These are phyloP conservation scores for Netelia virgata DNA, from an alignment of 2,888 invertebrate species.

Conservation along the genomic window DNA sequence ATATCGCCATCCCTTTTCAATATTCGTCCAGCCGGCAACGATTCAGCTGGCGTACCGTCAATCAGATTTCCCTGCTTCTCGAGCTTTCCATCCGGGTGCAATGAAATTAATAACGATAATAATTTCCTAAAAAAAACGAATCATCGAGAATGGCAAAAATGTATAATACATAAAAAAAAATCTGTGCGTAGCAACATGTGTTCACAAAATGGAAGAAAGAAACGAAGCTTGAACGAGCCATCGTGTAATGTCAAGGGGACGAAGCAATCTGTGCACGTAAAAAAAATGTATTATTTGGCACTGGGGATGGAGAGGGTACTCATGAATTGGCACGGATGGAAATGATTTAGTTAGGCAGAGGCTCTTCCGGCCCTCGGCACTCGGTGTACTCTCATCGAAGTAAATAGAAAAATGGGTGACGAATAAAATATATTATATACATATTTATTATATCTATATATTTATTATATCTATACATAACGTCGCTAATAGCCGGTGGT, in stretches of 20 bases:
- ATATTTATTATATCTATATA: neutral
- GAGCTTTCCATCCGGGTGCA: neutral
- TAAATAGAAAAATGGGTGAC: slow-evolving; percentile 45
- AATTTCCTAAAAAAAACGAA: neutral
- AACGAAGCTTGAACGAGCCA: slow-evolving; percentile 22
- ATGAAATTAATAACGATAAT: neutral
- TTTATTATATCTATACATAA: too few species aligned
- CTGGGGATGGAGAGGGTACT: neutral
- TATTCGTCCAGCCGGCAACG: slow-evolving; percentile 34
- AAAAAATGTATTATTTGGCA: slow-evolving; percentile 52
- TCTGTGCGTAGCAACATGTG: slow-evolving; percentile 3
- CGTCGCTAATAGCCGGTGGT: too few species aligned
- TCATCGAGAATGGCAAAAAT: neutral
- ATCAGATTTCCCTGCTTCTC: slow-evolving; percentile 1
- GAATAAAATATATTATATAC: too few species aligned
- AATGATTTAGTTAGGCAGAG: slow-evolving; percentile 62
- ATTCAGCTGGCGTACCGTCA: slow-evolving; percentile 19
- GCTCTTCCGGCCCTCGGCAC: slow-evolving; percentile 60
- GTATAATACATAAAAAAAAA: neutral
- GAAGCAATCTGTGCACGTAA: slow-evolving; percentile 45
- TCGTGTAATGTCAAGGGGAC: slow-evolving; percentile 38
- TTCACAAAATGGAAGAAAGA: slow-evolving; percentile 5
- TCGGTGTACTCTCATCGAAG: slow-evolving; percentile 36
- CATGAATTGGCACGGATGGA: slow-evolving; percentile 54
- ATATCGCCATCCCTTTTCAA: slow-evolving; percentile 21